These are phyloP conservation scores for Leptobrachium ailaonicum DNA, from an alignment of 2,113 vertebrate species.

Conservation along the genomic window DNA sequence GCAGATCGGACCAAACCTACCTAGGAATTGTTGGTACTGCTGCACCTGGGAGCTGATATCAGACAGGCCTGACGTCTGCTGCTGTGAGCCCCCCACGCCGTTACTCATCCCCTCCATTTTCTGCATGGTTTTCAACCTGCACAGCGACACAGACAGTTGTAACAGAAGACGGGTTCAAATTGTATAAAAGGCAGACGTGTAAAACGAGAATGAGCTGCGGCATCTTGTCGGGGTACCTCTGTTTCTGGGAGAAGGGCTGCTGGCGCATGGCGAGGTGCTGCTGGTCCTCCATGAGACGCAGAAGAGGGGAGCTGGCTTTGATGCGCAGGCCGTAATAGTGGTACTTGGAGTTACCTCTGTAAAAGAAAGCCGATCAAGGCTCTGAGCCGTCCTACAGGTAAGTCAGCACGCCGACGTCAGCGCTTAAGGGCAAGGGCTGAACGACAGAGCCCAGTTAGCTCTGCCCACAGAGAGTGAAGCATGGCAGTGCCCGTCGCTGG, in stretches of 20 bases:
- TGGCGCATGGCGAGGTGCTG: slow-evolving; percentile 92
- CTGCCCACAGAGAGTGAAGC: no score
- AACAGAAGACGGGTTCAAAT: background rate
- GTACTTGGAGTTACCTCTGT: slow-evolving; percentile 91
- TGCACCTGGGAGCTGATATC: slow-evolving; percentile 90
- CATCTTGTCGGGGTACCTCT: slow-evolving; percentile 66
- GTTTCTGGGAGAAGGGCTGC: slow-evolving; percentile 88
- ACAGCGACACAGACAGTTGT: background rate
- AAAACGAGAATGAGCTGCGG: background rate
- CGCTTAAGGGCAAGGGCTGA: no score
- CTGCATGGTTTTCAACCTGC: slow-evolving; percentile 82
- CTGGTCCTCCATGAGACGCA: slow-evolving; percentile 87
- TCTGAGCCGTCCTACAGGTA: no score
- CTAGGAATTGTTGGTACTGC: slow-evolving; percentile 90
- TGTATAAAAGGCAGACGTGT: background rate
- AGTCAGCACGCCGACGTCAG: no score
- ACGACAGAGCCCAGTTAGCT: no score
- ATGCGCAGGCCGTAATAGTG: slow-evolving; percentile 91
- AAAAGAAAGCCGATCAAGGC: background rate
- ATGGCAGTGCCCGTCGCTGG: no score
- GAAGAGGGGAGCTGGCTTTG: slow-evolving; percentile 83
- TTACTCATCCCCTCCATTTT: slow-evolving; percentile 85
- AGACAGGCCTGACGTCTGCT: slow-evolving; percentile 69
- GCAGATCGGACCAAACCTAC: slow-evolving; percentile 60
- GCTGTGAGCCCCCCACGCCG: slow-evolving; percentile 71